Base-by-base conservation (phyloP, 2,888 invertebrate genomes). In the Drosophila siamana region DNA sequence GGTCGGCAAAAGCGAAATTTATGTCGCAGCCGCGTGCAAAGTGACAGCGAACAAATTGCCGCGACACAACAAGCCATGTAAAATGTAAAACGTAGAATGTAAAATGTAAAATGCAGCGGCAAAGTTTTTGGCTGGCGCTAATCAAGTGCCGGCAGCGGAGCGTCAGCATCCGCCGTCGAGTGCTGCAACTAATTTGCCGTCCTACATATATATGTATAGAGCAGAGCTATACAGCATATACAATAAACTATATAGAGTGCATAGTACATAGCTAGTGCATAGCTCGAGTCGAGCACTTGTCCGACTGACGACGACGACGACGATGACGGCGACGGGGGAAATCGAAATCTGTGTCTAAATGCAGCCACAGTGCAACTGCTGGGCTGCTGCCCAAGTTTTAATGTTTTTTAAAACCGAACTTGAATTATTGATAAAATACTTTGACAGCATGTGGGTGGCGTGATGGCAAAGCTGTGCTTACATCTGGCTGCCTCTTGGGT, bases 21-120 rank as follows among this genome's bases (percentile, higher is more conserved):
- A 85, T 86, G 86, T 86, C 84, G 73, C 84, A 78, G 82, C 85
- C 82, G 82, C 86, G 84, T 80, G 81, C 80, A 86, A 86, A 86
- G 74, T 85, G 85, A 85, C 85, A 85, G 86, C 73, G 71, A 82
- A 84, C 86, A 85, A 85, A 85, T 85, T 85, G 85, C 82, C 78
- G 71, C 67, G 80, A 74, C 78, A 67, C 74, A 75, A 73, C 80
- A 80, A 82, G 63, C 69, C 72, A 57, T 63, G 74, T 72, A 65
- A 71, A 80, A 59, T 57, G 51, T 41, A 54, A 40, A 65, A 57
- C 56, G 64, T 16, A 30, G 46, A 71, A 51, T 43, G 28, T 22
- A 55, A 22, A 59, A 52, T 46, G 28, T 6, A 26, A 60, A 72
- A 68, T 59, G 68, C 4, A 38, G 30, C 26, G 16, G 16, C 46